Base-by-base conservation (phyloP, 2,888 invertebrate genomes). In the Dryobota labecula region DNA sequence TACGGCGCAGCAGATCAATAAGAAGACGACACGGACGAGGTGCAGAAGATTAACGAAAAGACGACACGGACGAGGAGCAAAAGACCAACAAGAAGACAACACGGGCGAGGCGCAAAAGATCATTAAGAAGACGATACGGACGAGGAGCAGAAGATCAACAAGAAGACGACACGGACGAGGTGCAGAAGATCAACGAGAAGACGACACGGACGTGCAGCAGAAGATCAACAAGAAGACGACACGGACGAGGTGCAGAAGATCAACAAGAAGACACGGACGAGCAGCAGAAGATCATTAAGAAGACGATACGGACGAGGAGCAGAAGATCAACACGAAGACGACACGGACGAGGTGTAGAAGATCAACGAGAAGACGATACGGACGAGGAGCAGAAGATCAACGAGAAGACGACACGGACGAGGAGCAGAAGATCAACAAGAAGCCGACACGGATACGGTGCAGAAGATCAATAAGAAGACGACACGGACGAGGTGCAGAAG, bases 221-320 rank as follows among this genome's bases (percentile, higher is more conserved):
- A 33, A 33, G 33, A 33, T 11, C 1, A 53, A 7, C 51, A 41
- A n/a, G 56, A 70, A 66, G 47, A 54, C 41, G 1, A 72, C 76
- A 45, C 65, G 0, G 70, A 62, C 24, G 49, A 64, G 74, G 13
- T 13, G 54, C 18, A 18, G 36, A 33, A 72, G 68, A 65, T 13
- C 41, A 24, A 6, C 18, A 0, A 1, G 49, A 73, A 63, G 53
- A 67, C 43, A 36, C 70, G 4, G 43, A 67, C 69, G 45, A 62
- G 51, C 18, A 9, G 65, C 13, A 1, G 53, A 72, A 65, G 43
- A 74, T 27, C 70, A 82, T 66, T 71, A 27, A 15, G 61, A 79
- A 81, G 69, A 77, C 33, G 20, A 72, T 62, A 56, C 63, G 24
- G 75, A 73, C 58, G 70, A 73, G 58, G 11, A 24, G 77, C 64